Evolutionary conservation across 2,113 vertebrate genomes (phyloP).

Genomic region (Balaeniceps rex): DNA sequence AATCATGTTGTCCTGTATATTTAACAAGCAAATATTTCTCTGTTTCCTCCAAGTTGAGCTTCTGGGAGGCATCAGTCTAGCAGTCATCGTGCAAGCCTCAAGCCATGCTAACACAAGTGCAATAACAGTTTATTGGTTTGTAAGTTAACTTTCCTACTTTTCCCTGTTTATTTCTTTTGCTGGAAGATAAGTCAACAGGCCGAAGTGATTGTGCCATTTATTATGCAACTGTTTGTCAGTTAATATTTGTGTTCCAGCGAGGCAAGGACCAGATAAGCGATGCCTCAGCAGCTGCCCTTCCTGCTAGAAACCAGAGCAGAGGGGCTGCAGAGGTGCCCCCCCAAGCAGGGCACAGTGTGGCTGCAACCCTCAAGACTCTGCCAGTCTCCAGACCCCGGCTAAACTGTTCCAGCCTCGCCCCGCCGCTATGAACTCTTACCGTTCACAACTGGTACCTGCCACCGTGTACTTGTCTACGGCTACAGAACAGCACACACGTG

Average conservation of each 20-base stretch:
- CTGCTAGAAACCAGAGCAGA: accelerated
- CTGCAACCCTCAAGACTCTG: not conserved
- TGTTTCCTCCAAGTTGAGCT: not conserved
- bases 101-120: not conserved
- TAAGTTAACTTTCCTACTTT: not conserved
- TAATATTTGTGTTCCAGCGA: slow-evolving; percentile 37
- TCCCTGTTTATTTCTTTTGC: not conserved
- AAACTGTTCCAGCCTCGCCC: not conserved
- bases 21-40: not conserved
- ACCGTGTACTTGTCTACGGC: accelerated
- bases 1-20: not conserved
- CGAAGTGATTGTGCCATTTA: not conserved
- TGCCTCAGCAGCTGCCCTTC: not conserved
- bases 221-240: slow-evolving; percentile 37
- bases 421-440: accelerated
- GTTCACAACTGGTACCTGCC: not conserved
- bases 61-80: not conserved
- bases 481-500: not conserved
- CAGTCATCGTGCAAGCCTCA: not conserved
- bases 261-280: slow-evolving; percentile 5
- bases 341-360: accelerated
- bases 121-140: not conserved
- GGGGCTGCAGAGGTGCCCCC: not conserved
- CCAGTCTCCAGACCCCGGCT: not conserved
- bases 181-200: not conserved